These are phyloP conservation scores for Distichodus sexfasciatus DNA, from an alignment of 2,797 vertebrate genomes.

Conservation along the genomic window DNA sequence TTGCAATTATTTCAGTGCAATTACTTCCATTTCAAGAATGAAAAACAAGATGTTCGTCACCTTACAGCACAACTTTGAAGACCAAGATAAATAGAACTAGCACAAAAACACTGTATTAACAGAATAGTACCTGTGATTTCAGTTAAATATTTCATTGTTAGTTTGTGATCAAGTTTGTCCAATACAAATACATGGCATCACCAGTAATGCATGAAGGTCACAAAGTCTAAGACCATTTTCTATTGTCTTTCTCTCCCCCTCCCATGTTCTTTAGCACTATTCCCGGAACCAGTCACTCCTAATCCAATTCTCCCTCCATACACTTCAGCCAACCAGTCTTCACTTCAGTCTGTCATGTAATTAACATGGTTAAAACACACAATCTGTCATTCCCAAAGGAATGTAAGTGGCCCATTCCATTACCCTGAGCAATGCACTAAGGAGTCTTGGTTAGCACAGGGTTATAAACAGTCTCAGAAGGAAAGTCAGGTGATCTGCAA, in stretches of 20 bases:
- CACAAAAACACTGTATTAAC: background rate
- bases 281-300: constrained; percentile 42
- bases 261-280: background rate
- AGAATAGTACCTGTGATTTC: background rate
- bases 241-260: background rate
- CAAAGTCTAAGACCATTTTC: background rate
- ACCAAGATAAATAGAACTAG: no score
- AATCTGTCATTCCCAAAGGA: constrained; percentile 28
- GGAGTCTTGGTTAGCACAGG: background rate
- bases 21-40: no score
- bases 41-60: no score
- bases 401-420: constrained; percentile 18
- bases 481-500: background rate
- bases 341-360: constrained; percentile 44
- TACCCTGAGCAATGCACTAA: constrained; percentile 6
- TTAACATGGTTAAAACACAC: constrained; percentile 55
- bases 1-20: background rate
- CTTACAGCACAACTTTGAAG: no score
- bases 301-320: constrained; percentile 41
- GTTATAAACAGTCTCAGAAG: background rate
- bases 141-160: background rate
- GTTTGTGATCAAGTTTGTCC: background rate
- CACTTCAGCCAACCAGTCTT: constrained; percentile 37
- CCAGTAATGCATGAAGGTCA: constrained; percentile 8
- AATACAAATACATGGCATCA: background rate